Percentiles rank a stretch among this genome's conserved stretches.
Conservation (phyloP, 37 sponge, comb jelly and placozoan species). For the Aplysina aerophoba region DNA sequence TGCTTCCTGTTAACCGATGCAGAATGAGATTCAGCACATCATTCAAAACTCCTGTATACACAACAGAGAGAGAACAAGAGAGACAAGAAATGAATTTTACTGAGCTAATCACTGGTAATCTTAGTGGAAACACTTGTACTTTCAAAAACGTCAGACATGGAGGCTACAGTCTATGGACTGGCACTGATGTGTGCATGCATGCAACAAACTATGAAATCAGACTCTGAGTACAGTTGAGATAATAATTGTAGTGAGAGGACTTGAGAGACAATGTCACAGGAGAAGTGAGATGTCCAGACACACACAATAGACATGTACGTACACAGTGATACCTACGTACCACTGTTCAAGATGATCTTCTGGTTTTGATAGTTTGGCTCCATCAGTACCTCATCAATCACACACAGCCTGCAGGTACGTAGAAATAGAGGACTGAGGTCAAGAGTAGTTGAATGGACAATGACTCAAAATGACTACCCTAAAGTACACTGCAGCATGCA, state of each 20-base stretch:
- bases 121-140: background rate
- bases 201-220: too few relatives aligned
- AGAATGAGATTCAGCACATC: constrained; percentile 34
- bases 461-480: background rate
- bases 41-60: constrained; percentile 15
- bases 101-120: background rate
- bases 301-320: too few relatives aligned
- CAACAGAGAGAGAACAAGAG: background rate
- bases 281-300: background rate
- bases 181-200: too few relatives aligned
- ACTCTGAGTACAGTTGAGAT: too few relatives aligned
- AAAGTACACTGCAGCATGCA: too few relatives aligned
- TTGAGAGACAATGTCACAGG: background rate
- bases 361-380: constrained; percentile 52
- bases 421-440: too few relatives aligned
- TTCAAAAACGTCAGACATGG: background rate
- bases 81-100: background rate
- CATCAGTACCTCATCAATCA: background rate
- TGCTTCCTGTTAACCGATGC: background rate
- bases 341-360: constrained; percentile 51
- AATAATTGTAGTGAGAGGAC: too few relatives aligned
- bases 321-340: constrained; percentile 27
- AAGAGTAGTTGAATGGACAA: background rate
- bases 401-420: background rate
- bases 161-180: too few relatives aligned